A percentile compares a stretch with the other conserved stretches of the same genome.
phyloP scores from a whole-genome alignment of 2,797 vertebrate genomes.

The Petrocephalus schoutedeni region DNA sequence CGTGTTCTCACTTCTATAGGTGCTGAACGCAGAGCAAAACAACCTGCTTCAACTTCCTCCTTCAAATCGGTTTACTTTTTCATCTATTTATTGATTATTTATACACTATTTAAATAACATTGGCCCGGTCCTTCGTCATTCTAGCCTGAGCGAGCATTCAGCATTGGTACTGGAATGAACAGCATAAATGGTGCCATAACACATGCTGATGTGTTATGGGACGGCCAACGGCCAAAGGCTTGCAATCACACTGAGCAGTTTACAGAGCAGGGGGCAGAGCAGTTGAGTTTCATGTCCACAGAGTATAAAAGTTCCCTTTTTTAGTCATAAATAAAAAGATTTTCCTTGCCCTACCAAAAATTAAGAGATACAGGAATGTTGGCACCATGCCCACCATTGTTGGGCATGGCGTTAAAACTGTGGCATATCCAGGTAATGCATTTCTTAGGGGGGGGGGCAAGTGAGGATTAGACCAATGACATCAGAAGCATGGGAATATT shows the following conservation, averaged over 20 bases:
- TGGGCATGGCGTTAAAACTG: neutral
- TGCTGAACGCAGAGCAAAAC: neutral
- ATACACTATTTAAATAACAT: neutral
- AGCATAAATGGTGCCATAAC: neutral
- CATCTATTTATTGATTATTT: neutral
- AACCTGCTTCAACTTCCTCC: neutral
- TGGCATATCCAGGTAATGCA: too few relatives aligned
- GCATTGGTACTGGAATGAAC: neutral
- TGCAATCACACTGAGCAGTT: neutral
- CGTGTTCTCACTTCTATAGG: neutral
- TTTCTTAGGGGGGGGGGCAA: neutral
- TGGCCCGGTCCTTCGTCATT: neutral
- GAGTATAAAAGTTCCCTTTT: neutral
- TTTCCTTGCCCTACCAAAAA: neutral
- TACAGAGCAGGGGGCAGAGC: neutral
- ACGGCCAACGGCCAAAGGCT: neutral
- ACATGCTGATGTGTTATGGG: neutral
- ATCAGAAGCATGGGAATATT: neutral
- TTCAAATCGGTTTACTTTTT: neutral
- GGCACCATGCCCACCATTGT: neutral
- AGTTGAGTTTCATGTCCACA: neutral
- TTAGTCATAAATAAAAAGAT: neutral
- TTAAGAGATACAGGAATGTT: neutral
- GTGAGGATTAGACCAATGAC: neutral
- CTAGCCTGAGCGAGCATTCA: neutral